phyloP scores from a whole-genome alignment of 37 sponge, comb jelly and placozoan genomes.

The Ianthella basta region DNA sequence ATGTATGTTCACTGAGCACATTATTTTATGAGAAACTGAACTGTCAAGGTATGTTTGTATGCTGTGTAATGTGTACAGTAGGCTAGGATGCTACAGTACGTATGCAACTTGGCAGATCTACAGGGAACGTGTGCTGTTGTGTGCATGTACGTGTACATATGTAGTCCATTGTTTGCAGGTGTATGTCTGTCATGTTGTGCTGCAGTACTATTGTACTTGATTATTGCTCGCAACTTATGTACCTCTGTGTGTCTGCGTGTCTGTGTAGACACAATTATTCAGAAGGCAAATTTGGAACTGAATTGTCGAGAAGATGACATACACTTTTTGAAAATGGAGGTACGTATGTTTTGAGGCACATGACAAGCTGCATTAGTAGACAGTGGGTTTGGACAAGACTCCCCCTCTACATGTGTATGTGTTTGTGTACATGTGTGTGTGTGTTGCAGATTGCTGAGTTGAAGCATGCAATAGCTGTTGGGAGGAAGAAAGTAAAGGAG shows the following conservation, averaged over 20 bases:
- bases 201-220: too few species aligned
- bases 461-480: slow-evolving; percentile 66
- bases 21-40: slow-evolving; percentile 97
- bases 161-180: too few species aligned
- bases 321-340: slow-evolving; percentile 87
- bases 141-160: slow-evolving; percentile 11
- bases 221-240: background rate
- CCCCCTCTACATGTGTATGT: background rate
- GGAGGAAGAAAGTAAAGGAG: slow-evolving; percentile 64
- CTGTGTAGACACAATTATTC: slow-evolving; percentile 61
- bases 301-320: slow-evolving; percentile 86
- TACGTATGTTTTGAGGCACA: slow-evolving; percentile 36
- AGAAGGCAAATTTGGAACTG: slow-evolving; percentile 82
- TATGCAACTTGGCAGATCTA: too few species aligned
- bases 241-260: background rate
- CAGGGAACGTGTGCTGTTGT: too few species aligned
- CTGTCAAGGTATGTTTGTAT: slow-evolving; percentile 60
- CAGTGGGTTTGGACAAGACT: too few species aligned
- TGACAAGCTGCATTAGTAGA: too few species aligned
- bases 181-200: too few species aligned
- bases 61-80: too few species aligned
- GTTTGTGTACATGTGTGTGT: background rate
- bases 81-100: too few species aligned
- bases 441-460: slow-evolving; percentile 48
- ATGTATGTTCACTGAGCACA: slow-evolving; percentile 67